These are phyloP conservation scores for Mugil cephalus DNA, from an alignment of 2,113 vertebrate species.

Conservation along the genomic window DNA sequence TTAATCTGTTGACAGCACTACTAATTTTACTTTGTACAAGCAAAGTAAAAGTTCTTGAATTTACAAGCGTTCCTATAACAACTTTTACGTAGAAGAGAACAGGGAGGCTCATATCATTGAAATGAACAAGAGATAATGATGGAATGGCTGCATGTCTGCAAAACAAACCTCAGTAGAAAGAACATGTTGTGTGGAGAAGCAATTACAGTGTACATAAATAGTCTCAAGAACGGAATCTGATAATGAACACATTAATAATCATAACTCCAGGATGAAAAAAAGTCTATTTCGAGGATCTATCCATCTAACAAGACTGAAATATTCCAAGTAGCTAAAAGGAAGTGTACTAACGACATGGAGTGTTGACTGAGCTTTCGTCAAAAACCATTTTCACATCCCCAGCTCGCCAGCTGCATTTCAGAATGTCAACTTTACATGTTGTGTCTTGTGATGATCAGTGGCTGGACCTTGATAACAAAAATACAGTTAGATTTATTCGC, in stretches of 20 bases:
- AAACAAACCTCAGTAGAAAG: not conserved
- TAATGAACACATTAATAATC: not conserved
- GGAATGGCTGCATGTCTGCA: constrained; percentile 2
- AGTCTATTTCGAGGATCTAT: not conserved
- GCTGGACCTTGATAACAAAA: constrained; percentile 37
- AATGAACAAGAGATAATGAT: not conserved
- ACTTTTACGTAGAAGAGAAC: not conserved
- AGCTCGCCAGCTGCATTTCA: not conserved
- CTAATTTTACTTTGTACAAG: not conserved
- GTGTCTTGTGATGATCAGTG: constrained; percentile 44
- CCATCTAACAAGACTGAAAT: constrained; percentile 6
- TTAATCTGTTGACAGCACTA: too few relatives aligned
- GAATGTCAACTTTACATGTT: constrained; percentile 25
- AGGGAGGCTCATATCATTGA: not conserved
- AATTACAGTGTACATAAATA: constrained; percentile 2
- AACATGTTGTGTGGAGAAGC: not conserved
- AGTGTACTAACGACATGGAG: constrained; percentile 9
- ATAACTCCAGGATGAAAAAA: not conserved
- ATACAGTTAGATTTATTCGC: constrained; percentile 28
- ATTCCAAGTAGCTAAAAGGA: constrained; percentile 35
- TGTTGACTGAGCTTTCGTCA: constrained; percentile 29
- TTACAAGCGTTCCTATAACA: not conserved
- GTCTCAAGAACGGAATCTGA: not conserved
- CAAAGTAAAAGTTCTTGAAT: not conserved
- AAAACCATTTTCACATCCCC: constrained; percentile 9